Evolutionary conservation across 2,888 invertebrate species (phyloP).

Genomic region (Drosophila kambysellisi): DNA sequence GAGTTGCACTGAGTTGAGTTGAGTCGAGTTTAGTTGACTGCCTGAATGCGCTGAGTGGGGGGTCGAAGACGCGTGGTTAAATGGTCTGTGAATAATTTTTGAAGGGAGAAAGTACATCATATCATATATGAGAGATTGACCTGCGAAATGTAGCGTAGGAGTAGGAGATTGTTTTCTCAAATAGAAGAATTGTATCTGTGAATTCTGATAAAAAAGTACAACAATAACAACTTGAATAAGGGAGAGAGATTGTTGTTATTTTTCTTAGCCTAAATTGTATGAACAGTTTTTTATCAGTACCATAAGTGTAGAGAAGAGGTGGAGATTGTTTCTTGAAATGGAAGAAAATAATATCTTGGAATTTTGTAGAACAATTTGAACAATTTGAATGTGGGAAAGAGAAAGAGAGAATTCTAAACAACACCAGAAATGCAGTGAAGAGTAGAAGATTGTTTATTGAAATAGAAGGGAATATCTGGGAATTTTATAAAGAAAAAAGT

Average conservation of each 20-base stretch:
- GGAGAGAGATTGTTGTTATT: not conserved
- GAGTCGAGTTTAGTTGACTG: constrained; percentile 51
- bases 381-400: not conserved
- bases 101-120: constrained; percentile 12
- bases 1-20: constrained; percentile 22
- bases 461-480: not conserved
- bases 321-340: not conserved
- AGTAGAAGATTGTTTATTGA: not conserved
- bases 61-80: constrained; percentile 61
- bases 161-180: not conserved
- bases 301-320: not conserved
- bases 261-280: not conserved
- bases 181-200: not conserved
- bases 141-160: not conserved
- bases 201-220: not conserved
- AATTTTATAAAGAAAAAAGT: no score
- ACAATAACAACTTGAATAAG: not conserved
- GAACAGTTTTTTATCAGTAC: not conserved
- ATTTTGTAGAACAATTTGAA: not conserved
- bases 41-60: constrained; percentile 71
- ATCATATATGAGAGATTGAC: constrained; percentile 26
- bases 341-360: not conserved
- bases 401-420: not conserved
- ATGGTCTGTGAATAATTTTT: constrained; percentile 62
- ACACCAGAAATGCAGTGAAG: not conserved